Base-by-base conservation (phyloP, 1,140 invertebrate species). In the Catajapyx aquilonaris region DNA sequence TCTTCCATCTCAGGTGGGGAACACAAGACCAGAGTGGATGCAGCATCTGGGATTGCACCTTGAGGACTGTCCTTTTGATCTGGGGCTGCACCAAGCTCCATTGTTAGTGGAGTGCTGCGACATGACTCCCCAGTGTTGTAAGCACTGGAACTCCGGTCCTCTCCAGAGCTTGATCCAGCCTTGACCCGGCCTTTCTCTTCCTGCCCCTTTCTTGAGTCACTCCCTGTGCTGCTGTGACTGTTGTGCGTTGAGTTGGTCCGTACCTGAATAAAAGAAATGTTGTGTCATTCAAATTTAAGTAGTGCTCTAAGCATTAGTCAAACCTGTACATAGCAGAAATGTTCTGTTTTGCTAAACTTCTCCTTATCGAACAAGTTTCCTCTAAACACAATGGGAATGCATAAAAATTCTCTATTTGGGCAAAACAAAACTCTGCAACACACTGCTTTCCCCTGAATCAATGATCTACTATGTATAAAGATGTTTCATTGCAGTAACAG, bases 81-180 rank as follows among this genome's bases (percentile, higher is more conserved):
- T n/a, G 51, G 48, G 5, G 51, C 51, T 31, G 61, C 57, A 33
- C 64, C 66, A 2, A 74, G 54, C 46, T 71, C 68, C 37, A 69
- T 47, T 5, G 68, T 68, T 7, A 73, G 54, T 3, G 70, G 73
- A 38, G 72, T 76, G 46, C 75, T 77, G 37, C 76, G 69, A 45
- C 73, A 76, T 2, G 71, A 73, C 41, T 76, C 76, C 2, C 74
- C 77, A 1, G 76, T 79, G 45, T 80, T 81, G 48, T 80, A 80
- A 34, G 76, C 76, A 54, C 71, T 76, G 18, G 74, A 74, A 16
- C 69, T 72, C 35, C 48, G 46, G 18, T 28, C 40, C 40, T 69
- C 66, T 10, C 55, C 56, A 4, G 54, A 57, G 13, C 23, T 28
- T 28, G 23, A 28, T 32, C 38, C 52, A 11, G 48, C 48, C 18